Base-by-base conservation (phyloP, 2,888 invertebrate species). In the Diaperis boleti region DNA sequence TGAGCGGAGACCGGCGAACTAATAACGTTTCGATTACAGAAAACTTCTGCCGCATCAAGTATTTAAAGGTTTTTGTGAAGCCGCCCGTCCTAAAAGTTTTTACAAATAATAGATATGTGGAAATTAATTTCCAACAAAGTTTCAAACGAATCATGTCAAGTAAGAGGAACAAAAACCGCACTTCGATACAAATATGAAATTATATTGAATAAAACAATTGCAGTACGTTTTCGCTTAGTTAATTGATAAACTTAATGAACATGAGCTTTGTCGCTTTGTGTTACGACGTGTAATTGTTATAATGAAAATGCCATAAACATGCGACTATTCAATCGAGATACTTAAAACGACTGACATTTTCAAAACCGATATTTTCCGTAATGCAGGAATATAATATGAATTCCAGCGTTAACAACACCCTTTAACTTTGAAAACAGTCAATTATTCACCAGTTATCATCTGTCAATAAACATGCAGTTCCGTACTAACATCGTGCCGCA, bases 1-100 rank as follows among this genome's bases (percentile, higher is more conserved):
- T 72, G 72, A 70, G 70, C 64, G 39, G 66, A 64, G 69, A 59
- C 68, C 69, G 72, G 65, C 64, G 64, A 72, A 70, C 72, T 74
- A 73, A 74, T 74, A 74, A 72, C 69, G 70, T 71, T 74, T 73
- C 71, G 71, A 74, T 74, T 73, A 72, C 68, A 65, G 70, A 66
- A 71, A 74, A 71, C 68, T 73, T 74, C 68, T 67, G 61, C 64
- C 69, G 66, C 69, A 72, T 68, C 66, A 55, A 66, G 67, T 71
- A 67, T 71, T 71, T 72, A 67, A 69, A 69, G 62, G 68, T 65
- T 71, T 71, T 69, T 68, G 64, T 49, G 37, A 60, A 44, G 63
- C 64, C 55, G 63, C 62, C 49, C 44, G 59, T 52, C 45, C 55
- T 44, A 35, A 44, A 52, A 60, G 14, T 50, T 57, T 49, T 59